phyloP scores from a whole-genome alignment of 2,888 invertebrate genomes.

The Erebia palarica region DNA sequence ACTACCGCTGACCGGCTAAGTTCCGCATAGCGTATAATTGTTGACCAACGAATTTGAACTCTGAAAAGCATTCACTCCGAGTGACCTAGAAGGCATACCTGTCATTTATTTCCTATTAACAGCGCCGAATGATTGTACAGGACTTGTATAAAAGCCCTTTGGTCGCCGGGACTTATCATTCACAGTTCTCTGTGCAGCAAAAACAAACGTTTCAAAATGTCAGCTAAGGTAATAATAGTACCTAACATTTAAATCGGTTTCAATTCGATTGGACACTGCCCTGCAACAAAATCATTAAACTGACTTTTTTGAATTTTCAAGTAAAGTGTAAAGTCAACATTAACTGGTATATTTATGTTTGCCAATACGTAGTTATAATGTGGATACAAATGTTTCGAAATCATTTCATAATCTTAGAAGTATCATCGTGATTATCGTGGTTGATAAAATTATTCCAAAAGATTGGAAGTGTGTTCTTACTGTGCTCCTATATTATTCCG shows the following conservation, averaged over 20 bases:
- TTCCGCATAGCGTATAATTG: constrained; percentile 66
- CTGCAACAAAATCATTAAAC: constrained; percentile 7
- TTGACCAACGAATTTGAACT: constrained; percentile 64
- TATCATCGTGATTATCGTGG: neutral
- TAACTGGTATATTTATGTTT: constrained; percentile 3
- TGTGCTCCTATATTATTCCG: neutral
- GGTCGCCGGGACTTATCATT: constrained; percentile 67
- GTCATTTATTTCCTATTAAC: constrained; percentile 76
- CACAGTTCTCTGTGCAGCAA: constrained; percentile 72
- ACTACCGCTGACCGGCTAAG: constrained; percentile 42
- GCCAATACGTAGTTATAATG: neutral
- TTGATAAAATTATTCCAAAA: neutral
- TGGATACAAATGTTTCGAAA: constrained; percentile 7
- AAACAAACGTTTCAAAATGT: constrained; percentile 74
- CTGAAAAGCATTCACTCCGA: constrained; percentile 63
- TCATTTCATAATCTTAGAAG: neutral
- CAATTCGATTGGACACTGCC: constrained; percentile 12
- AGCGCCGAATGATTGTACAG: constrained; percentile 63
- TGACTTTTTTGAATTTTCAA: neutral
- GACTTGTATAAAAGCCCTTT: constrained; percentile 65
- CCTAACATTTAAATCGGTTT: constrained; percentile 29
- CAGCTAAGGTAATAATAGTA: constrained; percentile 68
- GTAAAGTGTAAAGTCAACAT: neutral
- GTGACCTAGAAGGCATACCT: constrained; percentile 69
- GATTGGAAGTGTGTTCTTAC: neutral